Evolutionary conservation across 2,113 vertebrate genomes (phyloP), one percentile per base, ranked within the genome.

Genomic region (Oenanthe melanoleuca): DNA sequence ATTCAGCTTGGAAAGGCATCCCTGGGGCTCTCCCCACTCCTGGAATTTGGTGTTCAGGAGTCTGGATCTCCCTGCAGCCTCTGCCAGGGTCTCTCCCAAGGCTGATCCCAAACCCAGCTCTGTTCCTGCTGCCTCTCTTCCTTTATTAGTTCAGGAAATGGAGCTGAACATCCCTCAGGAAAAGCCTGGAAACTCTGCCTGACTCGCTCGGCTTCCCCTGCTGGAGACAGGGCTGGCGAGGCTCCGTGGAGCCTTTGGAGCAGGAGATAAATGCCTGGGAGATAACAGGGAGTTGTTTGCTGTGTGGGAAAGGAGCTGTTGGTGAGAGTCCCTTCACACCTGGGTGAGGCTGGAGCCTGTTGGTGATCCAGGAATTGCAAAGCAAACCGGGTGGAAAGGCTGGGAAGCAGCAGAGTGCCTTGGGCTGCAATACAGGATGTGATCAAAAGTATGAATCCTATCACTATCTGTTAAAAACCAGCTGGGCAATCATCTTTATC

Each of bases 91-190:
- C 23, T 37, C 31, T 81, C 49, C 83, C 18, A 12, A 47, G 49
- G 88, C 81, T 53, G 44, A 25, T 42, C 4, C 2, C 3, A 13
- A 55, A 5, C 4, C 2, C 57, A 55, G 82, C 21, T 57, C 92
- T 73, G 49, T 70, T 92, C 57, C 77, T 18, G 50, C 50, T 21
- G 49, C 69, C 19, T 45, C 60, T 64, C 57, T 71, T 67, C 20
- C 47, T 71, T 80, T 74, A 49, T 81, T n/a, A 64, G 78, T 25
- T 69, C 73, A 45, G 80, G 87, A 86, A 95, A 87, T 75, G 83
- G 71, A 93, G 80, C 86, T 16, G 23, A 91, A 47, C 34, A 42
- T 53, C 77, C 89, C 71, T 83, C 14, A 93, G 89, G 83, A 95
- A 59, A 67, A 45, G 64, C 28, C 75, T 64, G 80, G 72, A 60